These are phyloP conservation scores for Brachypodius melanocephalos DNA, from an alignment of 2,113 vertebrate species.

Conservation along the genomic window DNA sequence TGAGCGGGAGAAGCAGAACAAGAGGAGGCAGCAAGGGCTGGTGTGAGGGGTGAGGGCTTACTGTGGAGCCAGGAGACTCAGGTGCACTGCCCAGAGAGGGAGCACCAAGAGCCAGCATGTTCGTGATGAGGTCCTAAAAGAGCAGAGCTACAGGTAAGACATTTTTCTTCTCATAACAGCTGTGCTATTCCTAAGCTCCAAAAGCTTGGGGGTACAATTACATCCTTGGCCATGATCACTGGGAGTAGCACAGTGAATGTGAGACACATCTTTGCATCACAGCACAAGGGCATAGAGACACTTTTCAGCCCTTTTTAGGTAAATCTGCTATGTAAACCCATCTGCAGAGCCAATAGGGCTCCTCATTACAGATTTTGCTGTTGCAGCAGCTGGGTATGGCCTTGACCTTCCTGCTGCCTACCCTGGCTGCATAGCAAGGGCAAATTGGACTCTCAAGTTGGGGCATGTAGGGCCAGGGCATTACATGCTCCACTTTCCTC, in stretches of 20 bases:
- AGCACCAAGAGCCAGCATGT: background rate
- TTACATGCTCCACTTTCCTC: background rate
- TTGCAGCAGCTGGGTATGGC: background rate
- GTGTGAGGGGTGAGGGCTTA: accelerated
- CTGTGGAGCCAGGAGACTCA: background rate
- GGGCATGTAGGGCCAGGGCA: background rate
- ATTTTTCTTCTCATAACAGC: background rate
- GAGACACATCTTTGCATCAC: background rate
- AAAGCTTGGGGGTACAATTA: background rate
- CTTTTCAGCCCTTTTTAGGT: background rate
- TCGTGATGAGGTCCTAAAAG: background rate
- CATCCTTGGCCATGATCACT: background rate
- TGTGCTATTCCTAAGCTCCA: background rate
- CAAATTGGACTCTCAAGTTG: accelerated
- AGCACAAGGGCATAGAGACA: too few relatives aligned
- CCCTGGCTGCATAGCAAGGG: background rate
- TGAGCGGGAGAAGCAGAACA: accelerated
- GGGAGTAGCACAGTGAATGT: background rate
- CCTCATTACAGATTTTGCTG: accelerated
- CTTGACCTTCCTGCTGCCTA: background rate
- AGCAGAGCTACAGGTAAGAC: background rate
- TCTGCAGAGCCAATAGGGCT: background rate
- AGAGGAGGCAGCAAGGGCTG: background rate
- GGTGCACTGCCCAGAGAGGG: background rate
- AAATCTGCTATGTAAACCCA: background rate